Conservation (phyloP, 2,797 vertebrate genomes). For the Gymnothorax javanicus region DNA sequence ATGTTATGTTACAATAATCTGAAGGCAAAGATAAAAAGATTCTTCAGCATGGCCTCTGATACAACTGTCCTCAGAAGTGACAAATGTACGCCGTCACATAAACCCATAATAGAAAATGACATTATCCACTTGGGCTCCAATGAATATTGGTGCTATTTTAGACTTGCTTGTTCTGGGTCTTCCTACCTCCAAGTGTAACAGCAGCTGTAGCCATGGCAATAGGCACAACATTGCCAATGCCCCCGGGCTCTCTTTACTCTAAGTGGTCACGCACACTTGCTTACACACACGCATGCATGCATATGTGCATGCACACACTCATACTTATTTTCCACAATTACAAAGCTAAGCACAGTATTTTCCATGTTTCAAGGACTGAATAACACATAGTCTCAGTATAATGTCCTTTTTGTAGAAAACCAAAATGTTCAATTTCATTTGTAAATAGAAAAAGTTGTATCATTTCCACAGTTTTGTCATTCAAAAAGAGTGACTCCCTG, state of each 20-base stretch:
- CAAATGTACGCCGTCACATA: not conserved
- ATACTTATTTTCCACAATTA: too few relatives aligned
- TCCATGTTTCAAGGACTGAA: not conserved
- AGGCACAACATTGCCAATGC: not conserved
- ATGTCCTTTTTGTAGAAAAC: not conserved
- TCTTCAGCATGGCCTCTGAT: not conserved
- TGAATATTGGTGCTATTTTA: not conserved
- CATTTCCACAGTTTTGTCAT: not conserved
- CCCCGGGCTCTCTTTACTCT: conserved; percentile 2
- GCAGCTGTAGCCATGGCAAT: not conserved
- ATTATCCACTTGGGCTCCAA: not conserved
- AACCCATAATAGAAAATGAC: not conserved
- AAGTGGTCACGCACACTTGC: not conserved
- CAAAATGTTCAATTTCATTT: not conserved
- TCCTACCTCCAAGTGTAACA: not conserved
- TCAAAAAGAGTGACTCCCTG: not conserved
- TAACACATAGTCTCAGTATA: not conserved
- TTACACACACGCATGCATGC: not conserved
- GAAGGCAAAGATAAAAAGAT: not conserved
- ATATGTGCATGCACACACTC: not conserved
- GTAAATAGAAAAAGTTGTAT: not conserved
- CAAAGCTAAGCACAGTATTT: not conserved
- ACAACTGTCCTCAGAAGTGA: not conserved
- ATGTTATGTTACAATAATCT: not conserved
- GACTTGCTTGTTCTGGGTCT: not conserved